Conservation (phyloP, 2,888 invertebrate genomes). For the Dimorphilus gyrociliatus region DNA sequence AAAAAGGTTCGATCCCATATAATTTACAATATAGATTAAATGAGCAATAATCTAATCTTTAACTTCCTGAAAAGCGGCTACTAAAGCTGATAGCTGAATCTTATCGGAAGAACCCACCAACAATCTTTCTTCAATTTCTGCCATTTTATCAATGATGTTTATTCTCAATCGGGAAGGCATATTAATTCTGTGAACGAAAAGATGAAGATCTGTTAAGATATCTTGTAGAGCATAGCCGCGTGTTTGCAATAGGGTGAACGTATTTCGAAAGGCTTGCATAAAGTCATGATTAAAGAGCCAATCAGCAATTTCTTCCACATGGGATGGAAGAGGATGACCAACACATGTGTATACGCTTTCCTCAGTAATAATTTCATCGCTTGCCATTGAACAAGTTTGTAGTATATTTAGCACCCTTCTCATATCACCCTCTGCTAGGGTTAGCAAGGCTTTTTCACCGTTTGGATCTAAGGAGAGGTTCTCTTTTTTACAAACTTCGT, state of each 20-base stretch:
- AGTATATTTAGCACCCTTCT: conserved; percentile 85
- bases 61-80: conserved; percentile 68
- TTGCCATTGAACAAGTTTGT: conserved; percentile 87
- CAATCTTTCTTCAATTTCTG: conserved; percentile 66
- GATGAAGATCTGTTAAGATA: conserved; percentile 76
- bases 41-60: conserved; percentile 41
- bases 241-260: conserved; percentile 1
- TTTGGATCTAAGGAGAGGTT: no score
- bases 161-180: no score
- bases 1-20: no score
- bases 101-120: conserved; percentile 73
- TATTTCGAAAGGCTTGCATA: conserved; percentile 41
- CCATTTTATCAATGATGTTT: conserved; percentile 64
- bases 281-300: conserved; percentile 58
- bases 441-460: conserved; percentile 71
- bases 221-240: conserved; percentile 73
- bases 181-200: conserved; percentile 69
- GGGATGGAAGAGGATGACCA: conserved; percentile 76
- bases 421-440: conserved; percentile 91
- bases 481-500: conserved; percentile 64
- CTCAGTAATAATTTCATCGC: conserved; percentile 68
- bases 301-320: conserved; percentile 71
- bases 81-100: conserved; percentile 69
- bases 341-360: conserved; percentile 86
- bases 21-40: no score